Base-by-base conservation (phyloP, 2,888 invertebrate genomes). In the Spodoptera picta region DNA sequence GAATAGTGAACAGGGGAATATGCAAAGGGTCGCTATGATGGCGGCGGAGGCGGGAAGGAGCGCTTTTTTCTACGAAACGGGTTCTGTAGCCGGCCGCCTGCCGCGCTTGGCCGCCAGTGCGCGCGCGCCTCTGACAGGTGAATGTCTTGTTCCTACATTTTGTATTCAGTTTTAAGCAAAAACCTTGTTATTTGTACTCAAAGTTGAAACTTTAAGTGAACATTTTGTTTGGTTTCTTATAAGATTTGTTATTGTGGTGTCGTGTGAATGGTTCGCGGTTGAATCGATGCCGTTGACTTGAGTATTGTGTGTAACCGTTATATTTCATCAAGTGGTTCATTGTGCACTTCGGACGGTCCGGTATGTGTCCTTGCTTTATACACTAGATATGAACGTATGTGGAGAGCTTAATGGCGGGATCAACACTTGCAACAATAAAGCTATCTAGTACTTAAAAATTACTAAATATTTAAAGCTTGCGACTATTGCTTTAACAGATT, bases 81-180 rank as follows among this genome's bases (percentile, higher is more conserved):
- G 93, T 93, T 93, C 90, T 86, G 87, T 85, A 73, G 84, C 83
- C 95, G 95, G 90, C 94, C 95, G 87, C 95, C 95, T 91, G 96
- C 87, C 96, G 95, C 95, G 87, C 95, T 95, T 92, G 95, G 87
- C 95, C 94, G 94, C 95, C 96, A 93, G 95, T 96, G 88, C 91
- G 92, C 92, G 89, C 92, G 89, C 86, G 90, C 90, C 90, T 88
- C 76, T 90, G 85, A 88, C 91, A 94, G 94, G 94, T 94, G 94
- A 94, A 92, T 93, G 94, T 93, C 93, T 93, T 88, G 82, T 73
- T 70, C 54, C 60, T 71, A 66, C 68, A 80, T 69, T 72, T 66
- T 55, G 62, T 64, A 65, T 74, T 51, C 45, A 69, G 69, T 77
- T 85, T 82, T 71, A 82, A 85, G 84, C 82, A 85, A 83, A 75